Percentiles rank a stretch among this genome's conserved stretches.
phyloP scores from a whole-genome alignment of 1,140 invertebrate genomes.

The Tetragonula clypearis region DNA sequence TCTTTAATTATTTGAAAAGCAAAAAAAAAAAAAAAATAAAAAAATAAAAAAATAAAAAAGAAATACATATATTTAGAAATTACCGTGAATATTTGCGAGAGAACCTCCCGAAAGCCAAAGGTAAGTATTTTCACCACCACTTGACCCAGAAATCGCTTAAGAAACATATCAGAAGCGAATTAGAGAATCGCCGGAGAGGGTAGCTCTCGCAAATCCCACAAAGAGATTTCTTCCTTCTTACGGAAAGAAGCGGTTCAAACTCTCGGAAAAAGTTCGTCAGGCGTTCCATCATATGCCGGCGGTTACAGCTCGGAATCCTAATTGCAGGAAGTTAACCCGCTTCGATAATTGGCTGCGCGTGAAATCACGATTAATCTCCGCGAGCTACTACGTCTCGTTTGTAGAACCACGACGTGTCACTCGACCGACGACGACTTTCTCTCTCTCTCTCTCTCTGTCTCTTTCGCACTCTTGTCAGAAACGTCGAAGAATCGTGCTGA shows the following conservation, averaged over 20 bases:
- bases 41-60: neutral
- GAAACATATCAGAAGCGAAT: neutral
- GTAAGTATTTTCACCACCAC: neutral
- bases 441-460: neutral
- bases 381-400: neutral
- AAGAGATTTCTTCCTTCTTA: neutral
- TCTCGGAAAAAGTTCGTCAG: too few relatives aligned
- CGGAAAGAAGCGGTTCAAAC: neutral
- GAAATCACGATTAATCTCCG: conserved; percentile 41
- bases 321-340: conserved; percentile 33
- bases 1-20: neutral
- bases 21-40: neutral
- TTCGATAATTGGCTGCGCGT: conserved; percentile 21
- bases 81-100: neutral
- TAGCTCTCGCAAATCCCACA: neutral
- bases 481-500: conserved; percentile 49
- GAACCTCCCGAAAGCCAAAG: neutral
- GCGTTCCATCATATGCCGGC: neutral
- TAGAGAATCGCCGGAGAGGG: neutral
- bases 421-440: neutral
- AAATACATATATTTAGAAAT: neutral
- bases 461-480: neutral
- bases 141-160: neutral
- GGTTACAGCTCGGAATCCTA: neutral
- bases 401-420: conserved; percentile 32